Base-by-base conservation (phyloP, 2,797 vertebrate genomes). In the Nannoperca australis region DNA sequence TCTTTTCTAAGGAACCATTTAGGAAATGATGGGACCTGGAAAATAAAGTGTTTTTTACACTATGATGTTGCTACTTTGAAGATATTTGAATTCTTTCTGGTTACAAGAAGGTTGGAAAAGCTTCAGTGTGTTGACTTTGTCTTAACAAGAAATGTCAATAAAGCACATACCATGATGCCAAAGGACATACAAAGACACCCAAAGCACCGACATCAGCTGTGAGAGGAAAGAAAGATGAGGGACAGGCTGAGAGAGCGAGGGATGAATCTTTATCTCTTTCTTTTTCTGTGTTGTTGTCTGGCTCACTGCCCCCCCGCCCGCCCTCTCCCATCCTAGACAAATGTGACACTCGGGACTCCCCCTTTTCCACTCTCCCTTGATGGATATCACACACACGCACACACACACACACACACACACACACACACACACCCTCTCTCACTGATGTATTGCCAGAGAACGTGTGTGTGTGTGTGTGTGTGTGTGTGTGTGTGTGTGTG, bases 291-390 rank as follows among this genome's bases (percentile, higher is more conserved):
- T 58, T 59, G 56, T 42, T 77, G 42, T 58, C 58, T 50, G 34
- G 36, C 42, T 72, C 73, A n/a, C n/a, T n/a, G n/a, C n/a, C n/a
- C n/a, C n/a, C n/a, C n/a, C n/a, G n/a, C 36, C 59, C 34, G 18
- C 59, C 47, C 40, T 58, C 49, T 55, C 58, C 63, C 55, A 60
- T 82, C 44, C 79, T 22, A 90, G 88, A 92, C 79, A 91, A 91
- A 93, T 91, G 90, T 90, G 89, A 91, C 90, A 88, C 89, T 84
- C 51, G 83, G 89, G 92, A 92, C 84, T 85, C 84, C 85, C 85
- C 70, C 87, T 77, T 88, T 83, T 89, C 85, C 82, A 87, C 85
- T 90, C 83, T 88, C 78, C 84, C 80, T 78, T 91, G 91, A 93
- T 91, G 85, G 85, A 92, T 92, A 79, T 74, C 70, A 32, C 62